Percentiles rank a stretch among this genome's conserved stretches.
Conservation (phyloP, 2,113 vertebrate species). For the Protobothrops flavoviridis region DNA sequence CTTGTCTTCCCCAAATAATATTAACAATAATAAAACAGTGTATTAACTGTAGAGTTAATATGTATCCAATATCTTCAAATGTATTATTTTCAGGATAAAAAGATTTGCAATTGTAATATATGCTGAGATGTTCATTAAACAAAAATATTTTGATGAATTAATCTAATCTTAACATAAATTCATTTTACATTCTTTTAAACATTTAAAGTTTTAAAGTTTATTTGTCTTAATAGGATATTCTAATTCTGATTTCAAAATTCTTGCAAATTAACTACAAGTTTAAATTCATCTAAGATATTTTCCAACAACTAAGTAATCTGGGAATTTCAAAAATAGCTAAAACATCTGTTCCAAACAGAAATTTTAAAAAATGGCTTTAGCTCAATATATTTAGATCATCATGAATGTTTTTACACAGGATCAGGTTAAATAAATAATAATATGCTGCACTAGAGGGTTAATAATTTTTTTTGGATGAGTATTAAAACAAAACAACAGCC, state of each 20-base stretch:
- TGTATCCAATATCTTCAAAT: not conserved
- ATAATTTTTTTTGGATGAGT: not conserved
- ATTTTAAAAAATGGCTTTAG: not conserved
- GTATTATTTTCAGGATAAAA: not conserved
- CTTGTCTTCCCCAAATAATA: not conserved
- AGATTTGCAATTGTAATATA: not conserved
- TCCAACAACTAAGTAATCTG: not conserved
- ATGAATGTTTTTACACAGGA: not conserved
- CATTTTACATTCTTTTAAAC: not conserved
- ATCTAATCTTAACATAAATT: not conserved
- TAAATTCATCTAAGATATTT: not conserved
- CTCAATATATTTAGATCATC: not conserved
- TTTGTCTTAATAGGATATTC: not conserved
- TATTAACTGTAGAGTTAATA: not conserved
- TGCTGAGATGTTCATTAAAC: not conserved
- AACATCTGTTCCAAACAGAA: not conserved
- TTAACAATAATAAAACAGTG: not conserved
- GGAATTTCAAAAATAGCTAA: not conserved
- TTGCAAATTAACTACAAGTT: not conserved
- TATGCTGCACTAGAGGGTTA: not conserved
- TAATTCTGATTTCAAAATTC: not conserved
- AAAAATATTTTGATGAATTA: not conserved
- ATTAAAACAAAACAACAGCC: not conserved
- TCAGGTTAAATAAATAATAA: not conserved
- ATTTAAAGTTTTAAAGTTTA: not conserved